Percentiles rank a stretch among this genome's conserved stretches.
phyloP scores from a whole-genome alignment of 2,797 vertebrate genomes.

The Chanos chanos region DNA sequence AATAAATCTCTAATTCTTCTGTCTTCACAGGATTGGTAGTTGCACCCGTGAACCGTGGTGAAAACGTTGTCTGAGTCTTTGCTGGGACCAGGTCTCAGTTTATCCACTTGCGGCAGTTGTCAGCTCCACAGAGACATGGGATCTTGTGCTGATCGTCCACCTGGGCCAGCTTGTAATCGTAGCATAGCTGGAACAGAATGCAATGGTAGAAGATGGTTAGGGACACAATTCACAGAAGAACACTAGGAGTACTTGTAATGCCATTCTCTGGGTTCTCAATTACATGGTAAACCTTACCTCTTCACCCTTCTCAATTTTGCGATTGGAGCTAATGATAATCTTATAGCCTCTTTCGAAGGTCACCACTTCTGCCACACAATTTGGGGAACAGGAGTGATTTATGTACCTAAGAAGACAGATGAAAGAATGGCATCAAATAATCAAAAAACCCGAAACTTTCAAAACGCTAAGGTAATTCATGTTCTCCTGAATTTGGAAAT shows the following conservation, averaged over 20 bases:
- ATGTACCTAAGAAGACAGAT: conserved; percentile 77
- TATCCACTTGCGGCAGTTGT: conserved; percentile 98
- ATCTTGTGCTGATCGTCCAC: conserved; percentile 92
- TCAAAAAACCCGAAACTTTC: too few relatives aligned
- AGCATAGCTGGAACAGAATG: conserved; percentile 83
- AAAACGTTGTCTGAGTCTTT: conserved; percentile 68
- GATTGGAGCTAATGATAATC: conserved; percentile 95
- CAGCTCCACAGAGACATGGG: conserved; percentile 91
- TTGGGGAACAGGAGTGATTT: conserved; percentile 96
- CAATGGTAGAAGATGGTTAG: background rate
- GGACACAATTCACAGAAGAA: background rate
- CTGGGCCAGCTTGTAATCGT: conserved; percentile 95
- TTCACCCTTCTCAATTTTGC: conserved; percentile 93
- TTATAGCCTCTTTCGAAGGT: conserved; percentile 97
- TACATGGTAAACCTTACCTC: conserved; percentile 74
- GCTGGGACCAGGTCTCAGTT: conserved; percentile 71
- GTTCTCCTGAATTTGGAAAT: too few relatives aligned
- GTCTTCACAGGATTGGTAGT: conserved; percentile 68
- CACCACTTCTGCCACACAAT: conserved; percentile 97
- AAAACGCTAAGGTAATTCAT: too few relatives aligned
- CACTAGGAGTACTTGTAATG: background rate
- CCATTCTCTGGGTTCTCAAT: background rate
- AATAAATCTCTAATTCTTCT: too few relatives aligned
- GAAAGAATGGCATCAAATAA: background rate
- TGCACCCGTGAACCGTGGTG: conserved; percentile 66